phyloP scores from a whole-genome alignment of 2,888 invertebrate species.

The Clitarchus hookeri region DNA sequence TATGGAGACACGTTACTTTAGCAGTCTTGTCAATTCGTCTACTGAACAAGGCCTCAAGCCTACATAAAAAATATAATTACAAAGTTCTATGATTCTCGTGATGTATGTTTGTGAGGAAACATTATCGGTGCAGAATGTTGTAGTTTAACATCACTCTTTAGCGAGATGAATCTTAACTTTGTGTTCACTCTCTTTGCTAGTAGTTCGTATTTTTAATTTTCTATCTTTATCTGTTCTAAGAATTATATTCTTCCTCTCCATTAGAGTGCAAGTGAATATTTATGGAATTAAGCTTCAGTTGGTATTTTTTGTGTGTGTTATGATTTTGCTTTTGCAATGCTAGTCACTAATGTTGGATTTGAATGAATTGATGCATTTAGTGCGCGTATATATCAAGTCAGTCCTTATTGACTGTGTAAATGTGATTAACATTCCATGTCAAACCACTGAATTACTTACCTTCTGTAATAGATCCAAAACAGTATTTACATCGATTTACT shows the following conservation, averaged over 20 bases:
- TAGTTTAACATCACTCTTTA: background rate
- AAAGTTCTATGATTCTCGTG: background rate
- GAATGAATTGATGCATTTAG: background rate
- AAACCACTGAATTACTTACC: background rate
- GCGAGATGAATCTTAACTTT: background rate
- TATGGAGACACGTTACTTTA: background rate
- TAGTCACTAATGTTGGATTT: background rate
- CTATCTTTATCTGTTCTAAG: background rate
- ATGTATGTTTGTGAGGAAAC: background rate
- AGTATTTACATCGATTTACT: background rate
- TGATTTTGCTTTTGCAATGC: background rate
- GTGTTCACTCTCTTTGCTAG: background rate
- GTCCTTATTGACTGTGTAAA: background rate
- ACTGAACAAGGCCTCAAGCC: background rate
- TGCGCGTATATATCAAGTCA: background rate
- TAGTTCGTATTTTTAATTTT: background rate
- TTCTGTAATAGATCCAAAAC: background rate
- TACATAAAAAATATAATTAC: background rate
- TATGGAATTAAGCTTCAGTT: background rate
- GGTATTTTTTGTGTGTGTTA: background rate
- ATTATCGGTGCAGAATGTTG: background rate
- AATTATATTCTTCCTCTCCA: background rate
- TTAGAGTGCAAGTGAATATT: background rate
- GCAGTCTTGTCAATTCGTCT: background rate
- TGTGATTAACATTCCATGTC: background rate